These are phyloP conservation scores for Aethes cnicana DNA, from an alignment of 2,888 invertebrate genomes.

Conservation along the genomic window DNA sequence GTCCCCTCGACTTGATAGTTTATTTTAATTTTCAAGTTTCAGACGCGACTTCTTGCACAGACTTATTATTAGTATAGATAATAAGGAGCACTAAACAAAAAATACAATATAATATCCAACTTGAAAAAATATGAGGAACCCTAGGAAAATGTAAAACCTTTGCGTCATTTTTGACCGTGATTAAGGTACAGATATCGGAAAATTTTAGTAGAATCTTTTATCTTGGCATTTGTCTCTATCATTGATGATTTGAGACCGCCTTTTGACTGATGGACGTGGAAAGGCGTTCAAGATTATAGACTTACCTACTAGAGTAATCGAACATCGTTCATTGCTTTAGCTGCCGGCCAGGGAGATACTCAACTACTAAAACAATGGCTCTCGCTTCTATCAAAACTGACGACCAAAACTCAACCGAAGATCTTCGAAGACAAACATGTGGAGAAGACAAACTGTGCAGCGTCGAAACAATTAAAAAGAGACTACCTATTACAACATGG, in stretches of 20 bases:
- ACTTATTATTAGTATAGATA: too few species aligned
- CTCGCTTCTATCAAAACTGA: slow-evolving; percentile 13
- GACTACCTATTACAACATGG: slow-evolving; percentile 85
- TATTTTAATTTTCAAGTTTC: too few species aligned
- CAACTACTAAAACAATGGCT: slow-evolving; percentile 5
- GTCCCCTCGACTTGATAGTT: too few species aligned
- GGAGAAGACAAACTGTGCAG: slow-evolving; percentile 39
- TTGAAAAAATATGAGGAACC: neutral
- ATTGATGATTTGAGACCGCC: neutral
- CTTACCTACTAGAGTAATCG: neutral
- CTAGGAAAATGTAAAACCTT: neutral
- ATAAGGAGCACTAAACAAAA: too few species aligned
- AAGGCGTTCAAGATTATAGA: neutral
- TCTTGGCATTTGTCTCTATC: slow-evolving; percentile 2
- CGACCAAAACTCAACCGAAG: slow-evolving; percentile 11
- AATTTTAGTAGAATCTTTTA: neutral
- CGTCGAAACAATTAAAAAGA: slow-evolving; percentile 51
- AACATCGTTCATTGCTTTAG: neutral
- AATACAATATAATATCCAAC: neutral
- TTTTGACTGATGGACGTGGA: neutral
- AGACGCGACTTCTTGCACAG: too few species aligned
- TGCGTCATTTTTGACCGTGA: neutral
- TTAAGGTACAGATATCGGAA: neutral
- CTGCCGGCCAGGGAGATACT: neutral
- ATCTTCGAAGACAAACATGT: slow-evolving; percentile 12